phyloP scores from a whole-genome alignment of 2,888 invertebrate species.

The Dryomyza anilis region DNA sequence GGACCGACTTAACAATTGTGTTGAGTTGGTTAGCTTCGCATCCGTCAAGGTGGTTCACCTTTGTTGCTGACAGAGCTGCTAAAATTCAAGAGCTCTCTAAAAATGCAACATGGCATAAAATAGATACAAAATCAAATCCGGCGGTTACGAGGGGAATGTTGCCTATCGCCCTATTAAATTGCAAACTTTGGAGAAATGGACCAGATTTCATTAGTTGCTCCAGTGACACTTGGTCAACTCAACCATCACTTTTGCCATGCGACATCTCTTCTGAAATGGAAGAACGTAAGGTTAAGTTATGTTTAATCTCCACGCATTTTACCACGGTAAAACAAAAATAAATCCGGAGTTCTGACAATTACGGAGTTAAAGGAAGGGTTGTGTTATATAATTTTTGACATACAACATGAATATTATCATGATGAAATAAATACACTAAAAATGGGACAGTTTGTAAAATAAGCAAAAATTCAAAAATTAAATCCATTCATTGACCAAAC shows the following conservation, averaged over 20 bases:
- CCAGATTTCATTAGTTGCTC: too few relatives aligned
- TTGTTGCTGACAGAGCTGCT: conserved; percentile 29
- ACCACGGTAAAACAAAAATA: neutral
- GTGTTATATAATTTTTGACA: neutral
- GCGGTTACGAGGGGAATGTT: conserved; percentile 21
- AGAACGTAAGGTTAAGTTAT: too few relatives aligned
- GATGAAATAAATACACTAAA: neutral
- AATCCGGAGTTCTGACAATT: neutral
- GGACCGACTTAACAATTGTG: conserved; percentile 29
- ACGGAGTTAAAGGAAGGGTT: neutral
- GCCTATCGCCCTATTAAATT: conserved; percentile 17
- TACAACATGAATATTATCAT: neutral
- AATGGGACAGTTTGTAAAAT: neutral
- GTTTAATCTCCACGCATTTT: too few relatives aligned
- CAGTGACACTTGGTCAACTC: too few relatives aligned
- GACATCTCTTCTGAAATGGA: too few relatives aligned
- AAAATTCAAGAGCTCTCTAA: conserved; percentile 24
- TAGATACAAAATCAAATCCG: conserved; percentile 24
- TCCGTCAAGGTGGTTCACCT: conserved; percentile 27
- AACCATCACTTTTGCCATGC: too few relatives aligned
- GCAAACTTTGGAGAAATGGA: too few relatives aligned
- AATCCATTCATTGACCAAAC: neutral
- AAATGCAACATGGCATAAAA: conserved; percentile 21
- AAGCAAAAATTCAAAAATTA: neutral
- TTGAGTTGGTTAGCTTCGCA: conserved; percentile 25